Conservation (phyloP, 2,888 invertebrate genomes). For the Protonemura montana region DNA sequence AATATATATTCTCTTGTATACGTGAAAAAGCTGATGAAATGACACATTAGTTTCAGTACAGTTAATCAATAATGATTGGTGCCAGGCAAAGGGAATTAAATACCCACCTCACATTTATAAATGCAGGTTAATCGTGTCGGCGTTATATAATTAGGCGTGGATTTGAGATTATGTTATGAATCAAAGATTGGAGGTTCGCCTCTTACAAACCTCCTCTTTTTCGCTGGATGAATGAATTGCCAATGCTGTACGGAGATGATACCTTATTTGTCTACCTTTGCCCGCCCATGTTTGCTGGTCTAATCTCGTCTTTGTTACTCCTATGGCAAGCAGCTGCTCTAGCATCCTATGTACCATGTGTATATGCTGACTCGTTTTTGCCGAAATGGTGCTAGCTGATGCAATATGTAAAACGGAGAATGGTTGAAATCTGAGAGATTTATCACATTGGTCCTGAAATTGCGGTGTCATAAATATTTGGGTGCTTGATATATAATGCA, state of each 20-base stretch:
- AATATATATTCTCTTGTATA: too few species aligned
- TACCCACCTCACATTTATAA: neutral
- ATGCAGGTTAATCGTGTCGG: neutral
- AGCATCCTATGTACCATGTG: neutral
- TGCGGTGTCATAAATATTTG: neutral
- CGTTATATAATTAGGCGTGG: neutral
- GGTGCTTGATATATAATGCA: neutral
- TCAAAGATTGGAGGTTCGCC: neutral
- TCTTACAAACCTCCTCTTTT: neutral
- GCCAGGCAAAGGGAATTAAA: neutral
- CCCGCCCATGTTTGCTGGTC: neutral
- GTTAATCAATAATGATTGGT: neutral
- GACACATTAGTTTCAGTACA: neutral
- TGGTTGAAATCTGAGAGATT: neutral
- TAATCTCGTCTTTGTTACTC: neutral
- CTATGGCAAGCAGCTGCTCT: neutral
- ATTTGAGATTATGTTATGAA: neutral
- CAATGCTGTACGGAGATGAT: neutral
- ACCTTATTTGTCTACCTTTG: constrained; percentile 10
- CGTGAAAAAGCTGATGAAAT: neutral
- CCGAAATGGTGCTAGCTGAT: neutral
- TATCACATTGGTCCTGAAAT: neutral
- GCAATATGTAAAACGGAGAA: neutral
- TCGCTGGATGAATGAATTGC: neutral
- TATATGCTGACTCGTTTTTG: neutral